Conservation (phyloP, 2,888 invertebrate genomes). For the Ectemnius continuus region DNA sequence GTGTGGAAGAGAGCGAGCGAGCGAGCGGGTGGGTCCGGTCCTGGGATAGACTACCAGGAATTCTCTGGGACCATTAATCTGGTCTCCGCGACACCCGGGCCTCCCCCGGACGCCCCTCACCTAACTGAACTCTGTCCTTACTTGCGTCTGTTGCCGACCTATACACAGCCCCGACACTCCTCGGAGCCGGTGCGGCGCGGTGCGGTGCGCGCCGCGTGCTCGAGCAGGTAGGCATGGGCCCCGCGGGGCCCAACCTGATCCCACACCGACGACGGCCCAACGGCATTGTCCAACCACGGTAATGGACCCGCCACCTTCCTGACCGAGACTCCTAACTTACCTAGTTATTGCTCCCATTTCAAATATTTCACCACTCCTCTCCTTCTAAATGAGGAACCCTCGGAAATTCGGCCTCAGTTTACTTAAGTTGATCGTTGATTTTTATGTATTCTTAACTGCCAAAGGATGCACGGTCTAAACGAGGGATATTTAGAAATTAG, state of each 20-base stretch:
- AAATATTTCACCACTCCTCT: background rate
- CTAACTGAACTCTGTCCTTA: conserved; percentile 20
- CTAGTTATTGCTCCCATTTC: conserved; percentile 48
- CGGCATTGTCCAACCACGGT: conserved; percentile 56
- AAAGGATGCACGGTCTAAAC: no score
- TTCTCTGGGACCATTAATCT: conserved; percentile 76
- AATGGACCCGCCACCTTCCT: conserved; percentile 54
- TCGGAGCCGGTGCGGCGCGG: conserved; percentile 27
- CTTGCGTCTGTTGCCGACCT: background rate
- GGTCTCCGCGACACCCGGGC: conserved; percentile 72
- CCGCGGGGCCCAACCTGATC: conserved; percentile 51
- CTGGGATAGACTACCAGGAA: conserved; percentile 71
- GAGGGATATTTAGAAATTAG: no score
- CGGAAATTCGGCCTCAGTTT: no score
- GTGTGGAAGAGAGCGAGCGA: conserved; percentile 16
- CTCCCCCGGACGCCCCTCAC: conserved; percentile 39
- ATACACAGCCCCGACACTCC: background rate
- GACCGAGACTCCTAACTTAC: conserved; percentile 26
- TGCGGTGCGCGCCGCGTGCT: conserved; percentile 14
- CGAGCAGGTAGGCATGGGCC: conserved; percentile 59
- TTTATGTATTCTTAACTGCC: no score
- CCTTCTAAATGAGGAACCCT: no score
- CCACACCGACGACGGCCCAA: conserved; percentile 37
- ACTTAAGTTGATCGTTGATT: no score
- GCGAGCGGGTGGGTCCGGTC: conserved; percentile 44